These are phyloP conservation scores for Drosophila miranda DNA, from an alignment of 1,140 invertebrate genomes.

Conservation along the genomic window DNA sequence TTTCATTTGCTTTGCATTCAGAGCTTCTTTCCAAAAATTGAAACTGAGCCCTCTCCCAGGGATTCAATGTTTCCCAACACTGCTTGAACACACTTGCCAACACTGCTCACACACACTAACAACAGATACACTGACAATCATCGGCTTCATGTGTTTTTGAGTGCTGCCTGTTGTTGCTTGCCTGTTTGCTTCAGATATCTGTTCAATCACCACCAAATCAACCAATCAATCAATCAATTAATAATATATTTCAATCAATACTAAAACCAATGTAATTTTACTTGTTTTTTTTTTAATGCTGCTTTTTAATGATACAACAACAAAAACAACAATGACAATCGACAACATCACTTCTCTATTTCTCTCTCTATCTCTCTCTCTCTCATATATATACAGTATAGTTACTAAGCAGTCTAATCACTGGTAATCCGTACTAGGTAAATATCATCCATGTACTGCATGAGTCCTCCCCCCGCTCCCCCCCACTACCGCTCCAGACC, in stretches of 20 bases:
- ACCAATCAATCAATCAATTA: slow-evolving; percentile 2
- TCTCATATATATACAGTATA: slow-evolving; percentile 56
- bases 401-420: slow-evolving; percentile 71
- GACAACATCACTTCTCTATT: neutral
- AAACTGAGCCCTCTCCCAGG: neutral
- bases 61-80: slow-evolving; percentile 17
- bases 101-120: slow-evolving; percentile 19
- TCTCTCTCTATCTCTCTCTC: slow-evolving; percentile 2
- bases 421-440: slow-evolving; percentile 73
- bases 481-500: too few relatives aligned
- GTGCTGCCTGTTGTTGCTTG: slow-evolving; percentile 79
- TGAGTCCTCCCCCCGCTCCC: too few relatives aligned
- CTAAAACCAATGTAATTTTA: slow-evolving; percentile 26
- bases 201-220: slow-evolving; percentile 42
- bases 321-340: slow-evolving; percentile 3
- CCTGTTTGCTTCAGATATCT: slow-evolving; percentile 76
- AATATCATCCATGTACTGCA: slow-evolving; percentile 46
- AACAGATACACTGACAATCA: slow-evolving; percentile 8
- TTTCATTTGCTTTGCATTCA: slow-evolving; percentile 21
- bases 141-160: slow-evolving; percentile 60
- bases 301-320: slow-evolving; percentile 39
- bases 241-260: slow-evolving; percentile 35
- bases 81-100: slow-evolving; percentile 16
- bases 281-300: slow-evolving; percentile 43
- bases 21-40: slow-evolving; percentile 2